Evolutionary conservation across 92 coral and sea anemone genomes (phyloP), one percentile per base, ranked within the genome.

Genomic region (Pocillopora grandis): DNA sequence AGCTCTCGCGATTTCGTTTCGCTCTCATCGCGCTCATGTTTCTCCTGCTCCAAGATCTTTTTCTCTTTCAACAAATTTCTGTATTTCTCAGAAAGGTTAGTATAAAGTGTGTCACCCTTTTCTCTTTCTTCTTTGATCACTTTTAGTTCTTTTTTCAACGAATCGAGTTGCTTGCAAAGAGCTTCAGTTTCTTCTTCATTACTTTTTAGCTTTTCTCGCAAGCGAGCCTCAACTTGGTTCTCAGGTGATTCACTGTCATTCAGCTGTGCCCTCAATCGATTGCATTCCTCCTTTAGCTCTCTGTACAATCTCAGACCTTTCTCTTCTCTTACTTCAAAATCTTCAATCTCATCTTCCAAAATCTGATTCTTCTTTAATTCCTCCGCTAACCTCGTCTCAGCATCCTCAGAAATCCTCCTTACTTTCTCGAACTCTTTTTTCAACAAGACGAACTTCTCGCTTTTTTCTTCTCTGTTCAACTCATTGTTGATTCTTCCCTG

Each of bases 261-360:
- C 64, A 87, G 17, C 10, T 79, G 78, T 27, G 66, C 68, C 69
- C 74, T 61, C 36, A 84, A 20, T 18, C 65, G 76, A 19, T 66
- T 49, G 18, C 79, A 74, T 67, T 90, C 88, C 19, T 87, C 93
- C 48, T 73, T 78, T 42, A 71, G 77, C 55, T 87, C 78, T 56
- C 16, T 66, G 37, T 83, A 82, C 80, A 36, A 65, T 42, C 10
- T 70, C 9, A 74, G 20, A 20, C 72, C 71, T 27, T 63, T 66
- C 56, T 52, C 74, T 64, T 71, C 69, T 73, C 78, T 86, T 10
- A 66, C 19, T 78, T 86, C 85, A 61, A 73, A 55, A 71, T 86
- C 58, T 19, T 79, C 65, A 12, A 86, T 19, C 73, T 86, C 64
- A 5, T 57, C 83, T 33, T 79, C 80, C 58, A 86, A 35, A 12